Evolutionary conservation across 2,888 invertebrate species (phyloP), one percentile per base, ranked within the genome.

Genomic region (Lasiommata megera): DNA sequence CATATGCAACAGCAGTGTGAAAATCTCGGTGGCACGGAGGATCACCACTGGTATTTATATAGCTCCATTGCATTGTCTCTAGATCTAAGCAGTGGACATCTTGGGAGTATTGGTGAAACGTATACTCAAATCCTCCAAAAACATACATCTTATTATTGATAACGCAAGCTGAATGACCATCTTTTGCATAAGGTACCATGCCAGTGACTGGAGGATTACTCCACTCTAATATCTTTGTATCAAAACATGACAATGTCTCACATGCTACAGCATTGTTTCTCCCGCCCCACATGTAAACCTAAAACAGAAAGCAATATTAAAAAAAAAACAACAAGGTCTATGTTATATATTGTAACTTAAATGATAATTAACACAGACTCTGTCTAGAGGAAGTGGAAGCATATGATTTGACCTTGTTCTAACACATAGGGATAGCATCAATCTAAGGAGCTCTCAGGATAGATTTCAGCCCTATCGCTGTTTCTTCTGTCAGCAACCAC

Each of bases 111-210:
- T 94, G 92, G 74, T 96, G 95, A 38, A 94, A 93, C 54, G 94
- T 93, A 77, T 97, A 97, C 76, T 97, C 97, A 84, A 95, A 98
- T 0, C 98, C 98, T 28, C 97, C 98, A 89, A 96, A 97, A 60
- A 98, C 94, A 73, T 95, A 96, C 97, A 98, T 97, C 71, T 92
- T 93, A 70, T 95, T 92, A 55, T 92, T 92, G 67, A 96, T 94
- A 0, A 96, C 88, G 76, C 96, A 96, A 1, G 98, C 97, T 0
- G 97, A 95, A 79, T 98, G 98, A 0, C 98, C 98, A 84, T 98
- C 98, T 69, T 97, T 92, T 0, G 97, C 95, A 57, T 94, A 94
- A 0, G 98, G 98, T 28, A 94, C 85, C 47, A 86, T 86, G 0
- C 97, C 97, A 1, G 88, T 85, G 0, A 94, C 94, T 41, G 79